Evolutionary conservation across 1,140 invertebrate species (phyloP), one percentile per base, ranked within the genome.

Genomic region (Augochlora pura): DNA sequence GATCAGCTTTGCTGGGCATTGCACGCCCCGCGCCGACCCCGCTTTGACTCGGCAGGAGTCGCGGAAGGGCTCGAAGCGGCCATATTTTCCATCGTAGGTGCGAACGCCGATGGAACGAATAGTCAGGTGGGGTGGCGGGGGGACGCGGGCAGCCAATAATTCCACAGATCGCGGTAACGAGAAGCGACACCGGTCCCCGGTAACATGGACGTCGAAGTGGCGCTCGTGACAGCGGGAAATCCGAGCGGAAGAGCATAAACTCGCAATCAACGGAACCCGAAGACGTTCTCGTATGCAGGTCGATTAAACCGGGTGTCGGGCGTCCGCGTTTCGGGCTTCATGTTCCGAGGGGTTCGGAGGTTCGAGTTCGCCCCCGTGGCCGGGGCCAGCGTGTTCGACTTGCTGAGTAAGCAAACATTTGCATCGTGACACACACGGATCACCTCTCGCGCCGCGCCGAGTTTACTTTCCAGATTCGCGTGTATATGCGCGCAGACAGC

Each of bases 381-480:
- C 12, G 27, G 52, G 49, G 68, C 54, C 39, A 32, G 54, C 57
- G 72, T 68, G 77, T 77, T 85, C 83, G 72, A 85, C 82, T 84
- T 65, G 73, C 78, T 60, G 82, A 81, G 64, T 75, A 85, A 85
- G 87, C 86, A 90, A 90, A 90, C 88, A 90, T 90, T 90, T 90
- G 87, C 88, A 77, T 86, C 88, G 85, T 68, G 82, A 81, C 82
- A 81, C 78, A 85, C 82, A 82, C 77, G 68, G 88, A 90, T 90
- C 88, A 85, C 83, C 85, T 87, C 82, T 87, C 82, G 49, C 82
- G 49, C 81, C 77, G 80, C 83, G 42, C 52, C 18, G 82, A 86
- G 83, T 90, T 90, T 90, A 88, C 88, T 87, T 88, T 89, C 82
- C 86, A 84, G 87, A 87, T 88, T 84, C 72, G 69, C 82, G 42